A percentile compares a stretch with the other conserved stretches of the same genome.
Evolutionary conservation across 2,113 vertebrate species (phyloP).

Genomic region (Syrmaticus mikado): DNA sequence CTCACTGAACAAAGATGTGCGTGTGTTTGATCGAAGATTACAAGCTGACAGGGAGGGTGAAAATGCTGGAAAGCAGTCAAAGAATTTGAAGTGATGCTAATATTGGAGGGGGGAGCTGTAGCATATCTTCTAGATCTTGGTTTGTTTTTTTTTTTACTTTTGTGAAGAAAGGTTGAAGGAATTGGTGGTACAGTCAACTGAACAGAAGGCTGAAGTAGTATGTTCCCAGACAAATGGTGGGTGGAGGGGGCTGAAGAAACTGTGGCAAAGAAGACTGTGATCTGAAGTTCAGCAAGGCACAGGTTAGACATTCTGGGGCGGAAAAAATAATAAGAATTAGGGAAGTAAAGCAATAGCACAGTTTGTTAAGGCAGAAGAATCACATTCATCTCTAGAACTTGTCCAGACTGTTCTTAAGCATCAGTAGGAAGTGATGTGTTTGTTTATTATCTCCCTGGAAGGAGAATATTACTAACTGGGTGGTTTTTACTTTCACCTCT

Average conservation of each 20-base stretch:
- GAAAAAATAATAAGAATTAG: not conserved
- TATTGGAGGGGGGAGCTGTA: not conserved
- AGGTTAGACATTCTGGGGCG: not conserved
- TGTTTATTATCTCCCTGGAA: not conserved
- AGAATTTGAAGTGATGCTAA: not conserved
- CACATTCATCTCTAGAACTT: not conserved
- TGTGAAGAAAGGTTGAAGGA: not conserved
- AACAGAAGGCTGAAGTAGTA: not conserved
- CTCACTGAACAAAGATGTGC: not conserved
- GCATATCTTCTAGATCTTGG: not conserved
- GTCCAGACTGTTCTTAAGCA: not conserved
- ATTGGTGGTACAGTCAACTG: accelerated
- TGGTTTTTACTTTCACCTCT: not conserved
- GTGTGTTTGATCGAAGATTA: not conserved
- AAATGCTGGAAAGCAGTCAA: not conserved
- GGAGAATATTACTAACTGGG: not conserved
- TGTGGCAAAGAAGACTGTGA: not conserved
- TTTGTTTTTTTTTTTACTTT: not conserved
- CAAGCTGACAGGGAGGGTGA: not conserved
- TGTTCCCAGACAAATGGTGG: not conserved
- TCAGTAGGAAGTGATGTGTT: not conserved
- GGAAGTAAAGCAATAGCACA: not conserved
- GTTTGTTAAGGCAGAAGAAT: not conserved
- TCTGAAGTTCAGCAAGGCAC: not conserved
- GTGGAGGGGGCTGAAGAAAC: not conserved